These are phyloP conservation scores for Cosmia pyralina DNA, from an alignment of 2,888 invertebrate species.

Conservation along the genomic window DNA sequence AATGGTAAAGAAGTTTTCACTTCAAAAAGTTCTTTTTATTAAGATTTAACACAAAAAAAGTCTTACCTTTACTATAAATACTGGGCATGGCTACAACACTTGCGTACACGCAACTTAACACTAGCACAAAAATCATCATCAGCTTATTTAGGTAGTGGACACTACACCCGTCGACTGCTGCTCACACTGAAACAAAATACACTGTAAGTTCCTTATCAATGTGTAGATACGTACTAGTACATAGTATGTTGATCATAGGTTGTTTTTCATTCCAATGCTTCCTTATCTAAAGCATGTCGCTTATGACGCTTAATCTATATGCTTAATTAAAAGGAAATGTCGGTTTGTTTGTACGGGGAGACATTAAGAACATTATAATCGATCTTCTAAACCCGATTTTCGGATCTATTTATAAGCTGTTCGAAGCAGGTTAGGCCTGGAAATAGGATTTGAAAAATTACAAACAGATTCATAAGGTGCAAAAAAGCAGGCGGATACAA, in stretches of 20 bases:
- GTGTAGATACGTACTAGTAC: constrained; percentile 5
- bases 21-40: no score
- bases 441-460: neutral
- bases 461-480: neutral
- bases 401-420: neutral
- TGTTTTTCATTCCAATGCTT: constrained; percentile 14
- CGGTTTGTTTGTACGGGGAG: constrained; percentile 13
- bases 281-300: constrained; percentile 22
- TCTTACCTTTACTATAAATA: constrained; percentile 41
- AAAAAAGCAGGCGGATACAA: neutral
- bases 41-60: neutral
- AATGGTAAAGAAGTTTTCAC: no score
- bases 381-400: neutral
- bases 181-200: constrained; percentile 52
- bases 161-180: constrained; percentile 19
- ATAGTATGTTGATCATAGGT: constrained; percentile 6
- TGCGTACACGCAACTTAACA: constrained; percentile 41
- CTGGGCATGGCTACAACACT: constrained; percentile 60
- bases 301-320: neutral
- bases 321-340: constrained; percentile 1
- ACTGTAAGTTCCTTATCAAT: constrained; percentile 29
- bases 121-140: constrained; percentile 24
- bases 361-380: neutral
- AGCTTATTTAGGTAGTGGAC: constrained; percentile 16
- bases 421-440: no score